These are phyloP conservation scores for Rhineura floridana DNA, from an alignment of 2,113 vertebrate genomes.

Conservation along the genomic window DNA sequence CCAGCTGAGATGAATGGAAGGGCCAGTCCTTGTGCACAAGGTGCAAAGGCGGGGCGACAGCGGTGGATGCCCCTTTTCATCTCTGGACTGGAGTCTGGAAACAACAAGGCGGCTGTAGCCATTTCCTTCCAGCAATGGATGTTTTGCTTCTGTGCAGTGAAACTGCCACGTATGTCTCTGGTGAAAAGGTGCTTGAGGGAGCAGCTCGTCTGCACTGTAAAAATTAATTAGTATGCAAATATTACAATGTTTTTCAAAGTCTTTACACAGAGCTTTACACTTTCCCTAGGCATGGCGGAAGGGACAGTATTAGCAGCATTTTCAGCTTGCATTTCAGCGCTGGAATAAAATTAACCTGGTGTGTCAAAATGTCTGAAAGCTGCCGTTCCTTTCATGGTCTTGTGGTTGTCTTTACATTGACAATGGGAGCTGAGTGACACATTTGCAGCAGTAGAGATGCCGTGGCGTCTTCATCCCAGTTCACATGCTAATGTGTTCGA, in stretches of 20 bases:
- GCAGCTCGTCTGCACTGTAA: background rate
- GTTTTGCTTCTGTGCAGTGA: background rate
- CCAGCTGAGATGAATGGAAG: background rate
- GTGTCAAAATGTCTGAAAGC: conserved; percentile 37
- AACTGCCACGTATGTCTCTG: background rate
- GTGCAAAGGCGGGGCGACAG: background rate
- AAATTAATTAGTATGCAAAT: background rate
- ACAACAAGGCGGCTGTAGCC: background rate
- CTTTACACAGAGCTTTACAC: background rate
- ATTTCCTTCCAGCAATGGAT: background rate
- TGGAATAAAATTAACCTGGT: conserved; percentile 24
- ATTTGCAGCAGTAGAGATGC: background rate
- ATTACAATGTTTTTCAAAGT: background rate
- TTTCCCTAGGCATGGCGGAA: conserved; percentile 19
- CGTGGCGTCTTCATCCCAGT: background rate
- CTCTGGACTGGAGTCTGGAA: too few species aligned
- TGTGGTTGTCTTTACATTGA: conserved; percentile 15
- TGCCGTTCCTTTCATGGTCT: background rate
- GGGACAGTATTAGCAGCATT: background rate
- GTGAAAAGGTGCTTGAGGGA: background rate
- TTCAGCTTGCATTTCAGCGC: conserved; percentile 4
- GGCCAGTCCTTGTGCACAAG: background rate
- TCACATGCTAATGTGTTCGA: background rate
- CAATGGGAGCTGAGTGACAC: background rate
- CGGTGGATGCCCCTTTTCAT: background rate